Base-by-base conservation (phyloP, 2,113 vertebrate species). In the Oplegnathus fasciatus region DNA sequence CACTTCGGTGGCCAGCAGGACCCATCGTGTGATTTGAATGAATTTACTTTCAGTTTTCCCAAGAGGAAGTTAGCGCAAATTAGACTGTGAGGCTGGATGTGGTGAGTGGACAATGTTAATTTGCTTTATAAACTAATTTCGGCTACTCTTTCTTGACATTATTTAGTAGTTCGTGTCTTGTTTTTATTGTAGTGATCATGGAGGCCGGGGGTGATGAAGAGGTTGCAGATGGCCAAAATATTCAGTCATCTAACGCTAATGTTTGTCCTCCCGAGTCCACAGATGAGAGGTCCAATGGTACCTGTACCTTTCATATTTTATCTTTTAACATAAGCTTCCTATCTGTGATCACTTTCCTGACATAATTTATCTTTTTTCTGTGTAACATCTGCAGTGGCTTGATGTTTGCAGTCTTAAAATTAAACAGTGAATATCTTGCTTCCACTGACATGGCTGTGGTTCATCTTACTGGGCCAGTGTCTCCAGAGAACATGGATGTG, bases 21-120 rank as follows among this genome's bases (percentile, higher is more conserved):
- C 28, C 37, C 50, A 22, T 28, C 89, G 77, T 78, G 88, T 88
- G 82, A 90, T 75, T 24, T 87, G 72, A 87, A 78, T 78, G 66
- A 9, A 85, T 88, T 84, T 91, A 93, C 88, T 95, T 95, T 95
- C 94, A 92, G 87, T 95, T 95, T 93, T 85, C 54, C 60, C 55
- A 54, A 66, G 75, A 91, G 91, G 87, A 91, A 93, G 91, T 93
- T 88, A 78, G 78, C 77, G 70, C 65, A 74, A 55, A 69, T 87
- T 76, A 57, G 60, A 66, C 61, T 64, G 85, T 18, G 73, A 34
- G 65, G 42, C 75, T 89, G 28, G 61, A 93, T 83, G 84, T 66
- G 83, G 85, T 87, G 75, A 92, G 92, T 76, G 28, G 20, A 80
- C 62, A 14, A 20, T 28, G 26, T 2, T 37, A 1, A 30, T 66